Percentiles rank a stretch among this genome's conserved stretches.
phyloP scores from a whole-genome alignment of 2,113 vertebrate genomes.

The Oriolus oriolus region DNA sequence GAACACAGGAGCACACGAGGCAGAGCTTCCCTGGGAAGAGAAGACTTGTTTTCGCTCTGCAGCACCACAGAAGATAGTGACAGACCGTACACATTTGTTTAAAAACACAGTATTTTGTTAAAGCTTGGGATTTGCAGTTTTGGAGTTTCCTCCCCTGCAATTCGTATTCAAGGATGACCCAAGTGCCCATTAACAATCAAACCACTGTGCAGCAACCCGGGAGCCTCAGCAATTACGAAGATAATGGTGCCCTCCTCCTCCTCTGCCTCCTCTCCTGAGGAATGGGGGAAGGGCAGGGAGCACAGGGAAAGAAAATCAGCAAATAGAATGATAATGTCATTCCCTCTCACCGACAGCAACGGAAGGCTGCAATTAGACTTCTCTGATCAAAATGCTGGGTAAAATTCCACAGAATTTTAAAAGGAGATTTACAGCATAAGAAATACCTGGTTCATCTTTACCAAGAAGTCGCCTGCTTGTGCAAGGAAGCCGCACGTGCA shows the following conservation, averaged over 20 bases:
- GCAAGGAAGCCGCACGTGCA: neutral
- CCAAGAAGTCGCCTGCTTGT: neutral
- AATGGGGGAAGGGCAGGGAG: constrained; percentile 41
- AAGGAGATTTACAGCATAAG: neutral
- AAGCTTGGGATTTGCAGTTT: constrained; percentile 39
- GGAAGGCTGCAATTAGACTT: constrained; percentile 54
- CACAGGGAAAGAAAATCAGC: neutral
- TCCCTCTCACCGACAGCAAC: constrained; percentile 26
- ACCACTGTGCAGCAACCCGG: constrained; percentile 54
- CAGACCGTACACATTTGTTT: neutral
- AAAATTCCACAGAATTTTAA: neutral
- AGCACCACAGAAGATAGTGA: neutral
- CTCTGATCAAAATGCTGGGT: constrained; percentile 20
- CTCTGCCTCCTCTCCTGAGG: constrained; percentile 38
- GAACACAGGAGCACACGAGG: neutral
- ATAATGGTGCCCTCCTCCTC: constrained; percentile 68
- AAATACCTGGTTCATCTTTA: neutral
- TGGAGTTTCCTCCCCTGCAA: constrained; percentile 58
- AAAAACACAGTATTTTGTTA: neutral
- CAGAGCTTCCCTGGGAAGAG: neutral
- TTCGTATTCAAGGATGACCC: constrained; percentile 66
- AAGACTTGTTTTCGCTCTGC: neutral
- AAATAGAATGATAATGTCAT: constrained; percentile 58
- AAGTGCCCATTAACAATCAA: constrained; percentile 73
- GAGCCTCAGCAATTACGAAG: constrained; percentile 67